These are phyloP conservation scores for Tenthredo amoena DNA, from an alignment of 2,888 invertebrate genomes.

Conservation along the genomic window DNA sequence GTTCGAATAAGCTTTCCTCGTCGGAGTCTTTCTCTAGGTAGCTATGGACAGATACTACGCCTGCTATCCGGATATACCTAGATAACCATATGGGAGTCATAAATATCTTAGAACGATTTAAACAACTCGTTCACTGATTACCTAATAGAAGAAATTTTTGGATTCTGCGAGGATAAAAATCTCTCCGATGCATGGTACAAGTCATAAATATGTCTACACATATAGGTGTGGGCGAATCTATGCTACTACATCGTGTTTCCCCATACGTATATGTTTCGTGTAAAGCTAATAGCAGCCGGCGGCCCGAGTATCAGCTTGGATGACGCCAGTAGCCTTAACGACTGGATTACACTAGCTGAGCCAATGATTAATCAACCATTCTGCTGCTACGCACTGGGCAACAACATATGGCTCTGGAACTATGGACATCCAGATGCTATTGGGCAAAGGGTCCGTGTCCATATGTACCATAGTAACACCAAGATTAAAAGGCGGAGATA, in stretches of 20 bases:
- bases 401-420: conserved; percentile 64
- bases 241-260: not conserved
- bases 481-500: conserved; percentile 32
- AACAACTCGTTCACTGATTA: not conserved
- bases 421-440: conserved; percentile 63
- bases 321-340: conserved; percentile 62
- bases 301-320: conserved; percentile 36
- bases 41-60: too few species aligned
- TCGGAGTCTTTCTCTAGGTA: not conserved
- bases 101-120: not conserved
- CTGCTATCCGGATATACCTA: too few species aligned
- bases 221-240: not conserved
- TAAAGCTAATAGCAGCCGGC: conserved; percentile 32
- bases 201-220: not conserved
- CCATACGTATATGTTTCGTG: not conserved
- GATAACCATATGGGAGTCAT: not conserved
- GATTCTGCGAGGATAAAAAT: not conserved
- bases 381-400: conserved; percentile 61
- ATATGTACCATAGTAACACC: not conserved
- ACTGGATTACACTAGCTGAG: conserved; percentile 67
- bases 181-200: not conserved
- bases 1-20: conserved; percentile 1
- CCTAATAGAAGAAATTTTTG: not conserved
- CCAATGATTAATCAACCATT: conserved; percentile 72
- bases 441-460: conserved; percentile 64